phyloP scores from a whole-genome alignment of 1,140 invertebrate genomes.

The Drosophila lini region DNA sequence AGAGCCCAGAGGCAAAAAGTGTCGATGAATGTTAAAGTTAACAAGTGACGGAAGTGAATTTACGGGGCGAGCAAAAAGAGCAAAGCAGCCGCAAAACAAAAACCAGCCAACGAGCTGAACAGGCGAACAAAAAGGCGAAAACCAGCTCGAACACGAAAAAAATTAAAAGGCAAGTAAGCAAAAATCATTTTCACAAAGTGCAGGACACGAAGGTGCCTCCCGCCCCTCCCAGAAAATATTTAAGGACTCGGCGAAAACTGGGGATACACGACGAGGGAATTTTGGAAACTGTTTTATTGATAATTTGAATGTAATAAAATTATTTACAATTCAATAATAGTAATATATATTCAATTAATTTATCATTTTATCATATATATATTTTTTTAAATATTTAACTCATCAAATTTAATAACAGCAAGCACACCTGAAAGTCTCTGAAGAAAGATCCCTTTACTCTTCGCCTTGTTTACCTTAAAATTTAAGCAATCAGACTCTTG shows the following conservation, averaged over 20 bases:
- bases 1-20: constrained; percentile 59
- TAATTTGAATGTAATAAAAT: background rate
- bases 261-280: background rate
- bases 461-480: background rate
- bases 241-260: background rate
- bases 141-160: constrained; percentile 48
- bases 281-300: background rate
- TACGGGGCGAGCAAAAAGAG: constrained; percentile 48
- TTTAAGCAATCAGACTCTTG: background rate
- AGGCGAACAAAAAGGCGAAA: constrained; percentile 29
- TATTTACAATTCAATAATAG: too few species aligned
- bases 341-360: too few species aligned
- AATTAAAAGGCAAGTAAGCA: constrained; percentile 68
- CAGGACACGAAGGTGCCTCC: constrained; percentile 32
- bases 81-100: constrained; percentile 37
- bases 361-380: too few species aligned
- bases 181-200: constrained; percentile 66
- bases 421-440: background rate
- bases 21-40: constrained; percentile 78
- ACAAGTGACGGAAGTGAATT: constrained; percentile 77
- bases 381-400: too few species aligned
- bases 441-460: background rate
- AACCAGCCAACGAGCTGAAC: constrained; percentile 18
- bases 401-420: background rate
- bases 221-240: background rate